Evolutionary conservation across 2,888 invertebrate species (phyloP).

Genomic region (Eupeodes luniger): DNA sequence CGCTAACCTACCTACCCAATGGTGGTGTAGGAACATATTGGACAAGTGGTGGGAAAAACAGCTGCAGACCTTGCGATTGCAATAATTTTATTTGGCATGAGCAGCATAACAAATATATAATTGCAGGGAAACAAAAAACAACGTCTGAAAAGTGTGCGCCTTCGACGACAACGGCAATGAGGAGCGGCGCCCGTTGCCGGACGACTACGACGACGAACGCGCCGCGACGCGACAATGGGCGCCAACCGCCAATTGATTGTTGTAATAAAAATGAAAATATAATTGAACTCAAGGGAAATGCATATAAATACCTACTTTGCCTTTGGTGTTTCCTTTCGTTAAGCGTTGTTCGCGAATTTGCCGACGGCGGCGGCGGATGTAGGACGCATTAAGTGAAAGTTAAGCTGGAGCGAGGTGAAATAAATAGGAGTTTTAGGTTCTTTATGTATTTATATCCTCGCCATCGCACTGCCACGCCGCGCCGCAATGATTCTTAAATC

Average conservation of each 20-base stretch:
- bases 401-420: slow-evolving; percentile 7
- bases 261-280: slow-evolving; percentile 6
- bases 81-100: slow-evolving; percentile 48
- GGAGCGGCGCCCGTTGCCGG: slow-evolving; percentile 16
- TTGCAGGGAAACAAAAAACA: slow-evolving; percentile 17
- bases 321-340: slow-evolving; percentile 19
- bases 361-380: neutral
- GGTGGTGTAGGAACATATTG: slow-evolving; percentile 21
- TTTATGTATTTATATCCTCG: too few species aligned
- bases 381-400: slow-evolving; percentile 23
- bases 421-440: neutral
- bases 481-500: too few species aligned
- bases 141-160: neutral
- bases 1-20: too few species aligned
- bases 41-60: slow-evolving; percentile 66
- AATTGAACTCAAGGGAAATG: slow-evolving; percentile 53
- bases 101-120: slow-evolving; percentile 35
- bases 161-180: neutral
- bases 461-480: too few species aligned
- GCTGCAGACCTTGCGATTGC: slow-evolving; percentile 72
- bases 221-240: slow-evolving; percentile 25
- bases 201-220: neutral
- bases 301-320: neutral
- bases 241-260: slow-evolving; percentile 39
- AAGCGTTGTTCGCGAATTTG: neutral